A percentile compares a stretch with the other conserved stretches of the same genome.
Conservation (phyloP, 2,797 vertebrate species). For the Tapirus indicus region DNA sequence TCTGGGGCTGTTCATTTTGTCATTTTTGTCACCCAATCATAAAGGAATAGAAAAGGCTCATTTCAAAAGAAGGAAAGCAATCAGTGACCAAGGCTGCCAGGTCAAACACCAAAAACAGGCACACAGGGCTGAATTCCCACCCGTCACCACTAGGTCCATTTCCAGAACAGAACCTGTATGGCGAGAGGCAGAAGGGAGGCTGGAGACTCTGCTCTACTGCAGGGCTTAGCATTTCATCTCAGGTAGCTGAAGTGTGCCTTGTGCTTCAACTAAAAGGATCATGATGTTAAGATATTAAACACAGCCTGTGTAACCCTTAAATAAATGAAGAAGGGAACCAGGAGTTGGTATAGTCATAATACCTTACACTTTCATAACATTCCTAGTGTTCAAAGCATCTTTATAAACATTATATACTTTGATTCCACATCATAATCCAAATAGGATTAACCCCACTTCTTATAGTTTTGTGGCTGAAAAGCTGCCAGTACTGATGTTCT, state of each 20-base stretch:
- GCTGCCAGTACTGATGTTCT: background rate
- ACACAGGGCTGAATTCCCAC: background rate
- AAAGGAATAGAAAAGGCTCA: conserved; percentile 47
- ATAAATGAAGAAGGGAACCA: background rate
- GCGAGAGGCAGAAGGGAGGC: background rate
- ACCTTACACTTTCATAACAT: background rate
- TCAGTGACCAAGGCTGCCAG: background rate
- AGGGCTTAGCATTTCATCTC: background rate
- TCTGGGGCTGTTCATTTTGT: conserved; percentile 41
- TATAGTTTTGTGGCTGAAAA: conserved; percentile 30
- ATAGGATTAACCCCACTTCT: background rate
- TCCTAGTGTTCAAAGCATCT: background rate
- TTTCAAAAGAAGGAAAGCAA: conserved; percentile 28
- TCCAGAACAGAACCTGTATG: background rate
- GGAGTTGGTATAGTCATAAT: background rate
- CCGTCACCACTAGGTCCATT: background rate
- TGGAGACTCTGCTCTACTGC: background rate
- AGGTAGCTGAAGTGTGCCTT: background rate
- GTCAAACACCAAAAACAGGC: conserved; percentile 11
- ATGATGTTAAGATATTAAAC: background rate
- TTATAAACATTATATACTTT: background rate
- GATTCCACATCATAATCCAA: background rate
- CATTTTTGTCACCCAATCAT: conserved; percentile 5
- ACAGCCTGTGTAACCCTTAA: background rate
- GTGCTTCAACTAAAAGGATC: background rate